Evolutionary conservation across 2,797 vertebrate genomes (phyloP), one percentile per base, ranked within the genome.

Genomic region (Gobionotothen gibberifrons): DNA sequence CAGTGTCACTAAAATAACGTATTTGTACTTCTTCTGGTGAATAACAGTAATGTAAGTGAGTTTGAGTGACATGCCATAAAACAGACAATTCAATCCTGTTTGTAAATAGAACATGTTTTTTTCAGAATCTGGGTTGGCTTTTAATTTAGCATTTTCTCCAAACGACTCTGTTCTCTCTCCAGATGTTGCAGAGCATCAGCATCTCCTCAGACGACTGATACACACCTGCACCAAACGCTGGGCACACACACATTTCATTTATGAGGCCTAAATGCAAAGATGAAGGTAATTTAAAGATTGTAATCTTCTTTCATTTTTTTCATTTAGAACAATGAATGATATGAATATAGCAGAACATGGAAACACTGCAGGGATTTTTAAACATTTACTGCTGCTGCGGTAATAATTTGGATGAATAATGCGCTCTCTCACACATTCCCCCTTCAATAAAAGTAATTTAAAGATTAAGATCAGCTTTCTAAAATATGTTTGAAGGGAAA

Each of bases 1-100:
- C 69, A 62, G 68, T 78, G 65, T 74, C 62, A 75, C 55, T 58
- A 55, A 64, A 21, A 74, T 58, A 15, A 66, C 61, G 68, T 82
- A 22, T 71, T 43, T 52, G 61, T 76, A 42, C 42, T 47, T 49
- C 13, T 77, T 19, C 70, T 69, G 72, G 71, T 72, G 22, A 71
- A 21, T 78, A 69, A 69, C 55, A 76, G 70, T 88, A 62, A 85
- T 29, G 59, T 85, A 63, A 72, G 55, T 84, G 59, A 79, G 60
- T 76, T 72, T 76, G 65, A 82, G 80, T 78, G 78, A 82, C 61
- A 71, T 59, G 55, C 11, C 65, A 61, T 74, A 61, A 29, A 57
- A 5, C 65, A 68, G 49, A 71, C 49, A 39, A 62, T 71, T 74
- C 74, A 85, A 79, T 67, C 36, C 36, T 69, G 84, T 84, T 85